Base-by-base conservation (phyloP, 2,888 invertebrate species). In the Halictus quadricinctus region DNA sequence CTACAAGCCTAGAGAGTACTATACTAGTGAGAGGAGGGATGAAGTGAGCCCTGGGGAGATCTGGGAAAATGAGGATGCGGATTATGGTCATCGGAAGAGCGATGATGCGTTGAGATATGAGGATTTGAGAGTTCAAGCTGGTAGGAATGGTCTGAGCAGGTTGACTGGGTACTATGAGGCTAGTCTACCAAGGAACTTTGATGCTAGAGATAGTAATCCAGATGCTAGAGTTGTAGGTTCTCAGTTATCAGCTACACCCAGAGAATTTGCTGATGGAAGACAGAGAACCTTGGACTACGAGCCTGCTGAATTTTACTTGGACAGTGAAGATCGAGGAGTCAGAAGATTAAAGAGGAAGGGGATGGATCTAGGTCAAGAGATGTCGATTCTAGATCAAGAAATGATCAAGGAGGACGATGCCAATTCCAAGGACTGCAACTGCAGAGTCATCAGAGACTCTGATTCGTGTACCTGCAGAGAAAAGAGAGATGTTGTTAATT, bases 361-460 rank as follows among this genome's bases (percentile, higher is more conserved):
- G 41, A 75, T 84, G 1, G 80, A 91, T 29, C 43, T 92, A 48
- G 84, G 90, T 18, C 72, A n/a, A n/a, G 21, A 21, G 10, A 54
- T 54, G 54, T 54, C 43, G 0, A 76, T 91, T 13, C 80, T 93
- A 2, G 85, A 90, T 48, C 79, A 87, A 8, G 94, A 94, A 78
- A 94, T 93, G 93, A 90, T 93, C 46, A 80, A 89, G 15, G 89
- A 93, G 73, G 93, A 93, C 66, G 90, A 91, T 21, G 87, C 88
- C 43, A 92, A 94, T 54, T 82, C 88, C 25, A 91, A 86, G 48
- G 92, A 93, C 48, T 92, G 92, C 74, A 88, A 92, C 8, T 92
- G 92, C 54, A 90, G 94, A 77, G 91, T 92, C 0, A 91, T 91
- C 73, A 89, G 93, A 84, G 84, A 72, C 12, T 70, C 76, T 12